A percentile compares a stretch with the other conserved stretches of the same genome.
Evolutionary conservation across 2,113 vertebrate species (phyloP).

Genomic region (Orycteropus afer): DNA sequence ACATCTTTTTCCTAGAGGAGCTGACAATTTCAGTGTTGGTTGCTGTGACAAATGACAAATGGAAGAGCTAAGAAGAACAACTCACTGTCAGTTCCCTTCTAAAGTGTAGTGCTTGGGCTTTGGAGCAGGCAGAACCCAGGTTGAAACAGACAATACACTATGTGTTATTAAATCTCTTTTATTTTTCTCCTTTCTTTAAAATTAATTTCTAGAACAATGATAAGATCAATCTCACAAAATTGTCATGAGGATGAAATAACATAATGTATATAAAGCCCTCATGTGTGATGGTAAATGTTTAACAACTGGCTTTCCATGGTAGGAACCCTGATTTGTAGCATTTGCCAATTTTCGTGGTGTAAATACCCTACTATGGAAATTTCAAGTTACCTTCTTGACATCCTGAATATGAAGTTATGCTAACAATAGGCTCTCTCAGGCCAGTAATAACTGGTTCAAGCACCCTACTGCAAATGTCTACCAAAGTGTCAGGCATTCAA

Average conservation of each 20-base stretch:
- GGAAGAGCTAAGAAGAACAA: background rate
- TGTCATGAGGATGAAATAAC: slow-evolving; percentile 11
- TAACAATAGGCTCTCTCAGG: background rate
- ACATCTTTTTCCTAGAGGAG: background rate
- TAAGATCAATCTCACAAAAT: background rate
- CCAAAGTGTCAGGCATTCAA: background rate
- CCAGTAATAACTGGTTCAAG: background rate
- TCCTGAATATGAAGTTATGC: background rate
- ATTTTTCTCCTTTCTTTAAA: background rate
- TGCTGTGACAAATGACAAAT: slow-evolving; percentile 11
- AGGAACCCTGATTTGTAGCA: background rate
- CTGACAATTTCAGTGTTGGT: background rate
- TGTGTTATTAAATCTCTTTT: background rate
- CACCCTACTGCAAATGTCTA: background rate
- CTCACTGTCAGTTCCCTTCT: background rate
- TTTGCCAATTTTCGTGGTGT: slow-evolving; percentile 1
- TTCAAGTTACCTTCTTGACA: slow-evolving; percentile 6
- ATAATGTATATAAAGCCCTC: slow-evolving; percentile 29
- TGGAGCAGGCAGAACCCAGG: background rate
- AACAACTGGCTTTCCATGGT: background rate
- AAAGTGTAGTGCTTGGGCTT: background rate
- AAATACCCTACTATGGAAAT: background rate
- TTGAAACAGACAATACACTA: background rate
- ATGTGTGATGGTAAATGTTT: background rate
- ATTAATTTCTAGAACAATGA: slow-evolving; percentile 9